These are phyloP conservation scores for Euwallacea similis DNA, from an alignment of 1,140 invertebrate genomes.

Conservation along the genomic window DNA sequence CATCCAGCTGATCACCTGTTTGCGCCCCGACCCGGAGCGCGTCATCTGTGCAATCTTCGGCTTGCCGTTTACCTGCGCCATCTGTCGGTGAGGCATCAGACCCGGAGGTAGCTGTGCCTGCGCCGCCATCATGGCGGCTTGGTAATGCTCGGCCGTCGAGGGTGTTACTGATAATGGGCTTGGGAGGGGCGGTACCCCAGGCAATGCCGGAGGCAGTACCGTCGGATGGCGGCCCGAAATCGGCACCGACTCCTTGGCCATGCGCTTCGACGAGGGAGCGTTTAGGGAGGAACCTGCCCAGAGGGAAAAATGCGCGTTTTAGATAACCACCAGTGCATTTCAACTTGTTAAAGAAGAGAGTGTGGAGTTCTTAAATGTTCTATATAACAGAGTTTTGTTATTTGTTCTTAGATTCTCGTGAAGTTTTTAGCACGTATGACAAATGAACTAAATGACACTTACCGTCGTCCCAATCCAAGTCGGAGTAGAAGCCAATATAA, in stretches of 20 bases:
- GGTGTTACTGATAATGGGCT: conserved; percentile 17
- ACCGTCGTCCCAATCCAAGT: conserved; percentile 66
- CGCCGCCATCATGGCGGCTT: conserved; percentile 61
- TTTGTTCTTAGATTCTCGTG: too few species aligned
- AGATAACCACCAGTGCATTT: conserved; percentile 2
- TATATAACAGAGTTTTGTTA: too few species aligned
- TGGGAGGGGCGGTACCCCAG: conserved; percentile 57
- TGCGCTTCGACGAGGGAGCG: conserved; percentile 63
- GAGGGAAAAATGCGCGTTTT: not conserved
- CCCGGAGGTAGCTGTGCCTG: conserved; percentile 56
- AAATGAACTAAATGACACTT: conserved; percentile 42
- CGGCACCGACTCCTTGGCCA: conserved; percentile 70
- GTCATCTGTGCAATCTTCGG: conserved; percentile 73
- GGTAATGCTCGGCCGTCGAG: conserved; percentile 61
- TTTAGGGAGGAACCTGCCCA: conserved; percentile 46
- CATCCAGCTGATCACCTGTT: conserved; percentile 96
- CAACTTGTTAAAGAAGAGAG: not conserved
- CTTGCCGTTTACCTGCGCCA: conserved; percentile 68
- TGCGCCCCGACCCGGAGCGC: conserved; percentile 65
- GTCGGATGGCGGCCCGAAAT: conserved; percentile 56
- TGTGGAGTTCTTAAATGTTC: too few species aligned
- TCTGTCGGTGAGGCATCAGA: conserved; percentile 62
- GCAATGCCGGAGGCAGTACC: not conserved
- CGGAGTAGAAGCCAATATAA: conserved; percentile 60
- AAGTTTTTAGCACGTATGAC: too few species aligned